Conservation (phyloP, 2,113 vertebrate genomes). For the Pseudorectes ferrugineus region DNA sequence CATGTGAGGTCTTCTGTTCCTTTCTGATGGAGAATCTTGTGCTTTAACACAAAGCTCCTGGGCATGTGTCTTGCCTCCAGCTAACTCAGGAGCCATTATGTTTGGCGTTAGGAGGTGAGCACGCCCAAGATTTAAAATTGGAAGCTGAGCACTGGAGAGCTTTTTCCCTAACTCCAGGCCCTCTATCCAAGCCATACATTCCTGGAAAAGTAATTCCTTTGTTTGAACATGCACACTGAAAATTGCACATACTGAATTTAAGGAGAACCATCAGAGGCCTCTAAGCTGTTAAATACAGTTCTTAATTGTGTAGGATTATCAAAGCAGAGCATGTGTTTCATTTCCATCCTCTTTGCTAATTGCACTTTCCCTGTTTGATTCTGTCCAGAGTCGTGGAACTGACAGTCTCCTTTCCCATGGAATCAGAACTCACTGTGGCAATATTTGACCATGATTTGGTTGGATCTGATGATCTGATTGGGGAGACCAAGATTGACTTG, state of each 20-base stretch:
- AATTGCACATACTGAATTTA: background rate
- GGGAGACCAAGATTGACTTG: constrained; percentile 87
- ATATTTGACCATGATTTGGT: constrained; percentile 90
- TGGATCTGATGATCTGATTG: constrained; percentile 88
- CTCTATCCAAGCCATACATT: background rate
- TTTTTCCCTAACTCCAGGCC: background rate
- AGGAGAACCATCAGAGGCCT: background rate
- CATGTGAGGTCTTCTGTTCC: background rate
- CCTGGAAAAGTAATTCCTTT: background rate
- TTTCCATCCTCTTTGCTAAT: background rate
- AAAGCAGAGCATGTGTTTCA: background rate
- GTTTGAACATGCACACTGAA: background rate
- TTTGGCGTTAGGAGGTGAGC: background rate
- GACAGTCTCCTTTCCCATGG: constrained; percentile 85
- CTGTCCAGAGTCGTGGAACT: constrained; percentile 85
- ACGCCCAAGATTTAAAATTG: background rate
- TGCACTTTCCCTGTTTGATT: background rate
- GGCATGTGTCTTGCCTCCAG: background rate
- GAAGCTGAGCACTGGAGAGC: background rate
- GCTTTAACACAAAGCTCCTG: background rate
- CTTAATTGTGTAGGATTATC: background rate
- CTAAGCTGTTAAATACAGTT: background rate
- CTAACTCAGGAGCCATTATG: background rate
- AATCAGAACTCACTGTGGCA: constrained; percentile 82
- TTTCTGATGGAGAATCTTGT: background rate